phyloP scores from a whole-genome alignment of 2,888 invertebrate species.

The Crocallis elinguaria region DNA sequence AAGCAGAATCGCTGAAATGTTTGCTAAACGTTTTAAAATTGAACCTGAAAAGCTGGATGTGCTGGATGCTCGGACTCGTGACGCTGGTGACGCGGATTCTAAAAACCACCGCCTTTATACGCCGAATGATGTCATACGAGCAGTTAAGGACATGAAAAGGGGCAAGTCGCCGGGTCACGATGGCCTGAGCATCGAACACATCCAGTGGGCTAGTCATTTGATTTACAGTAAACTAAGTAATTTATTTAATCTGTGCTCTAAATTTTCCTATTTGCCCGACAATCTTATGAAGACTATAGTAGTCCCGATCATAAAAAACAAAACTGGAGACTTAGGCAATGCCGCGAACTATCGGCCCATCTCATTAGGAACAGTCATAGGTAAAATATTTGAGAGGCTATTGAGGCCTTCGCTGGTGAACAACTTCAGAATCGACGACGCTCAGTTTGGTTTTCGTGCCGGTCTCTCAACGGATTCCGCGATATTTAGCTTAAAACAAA shows the following conservation, averaged over 20 bases:
- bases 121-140: background rate
- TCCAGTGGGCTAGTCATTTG: background rate
- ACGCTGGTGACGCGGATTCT: background rate
- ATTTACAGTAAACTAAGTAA: background rate
- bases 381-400: no score
- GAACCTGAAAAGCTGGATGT: background rate
- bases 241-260: background rate
- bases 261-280: background rate
- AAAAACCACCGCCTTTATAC: background rate
- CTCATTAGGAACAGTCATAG: no score
- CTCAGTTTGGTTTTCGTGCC: no score
- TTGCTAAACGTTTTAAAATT: background rate
- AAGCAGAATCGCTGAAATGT: background rate
- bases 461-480: no score
- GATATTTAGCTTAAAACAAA: no score
- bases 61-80: background rate
- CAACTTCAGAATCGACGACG: no score
- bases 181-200: constrained; percentile 1
- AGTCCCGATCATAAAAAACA: background rate
- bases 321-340: background rate
- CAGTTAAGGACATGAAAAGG: background rate
- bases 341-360: background rate
- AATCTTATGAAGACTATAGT: background rate
- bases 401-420: no score
- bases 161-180: constrained; percentile 2